Conservation (phyloP, 2,888 invertebrate genomes). For the Palloptera scutellata region DNA sequence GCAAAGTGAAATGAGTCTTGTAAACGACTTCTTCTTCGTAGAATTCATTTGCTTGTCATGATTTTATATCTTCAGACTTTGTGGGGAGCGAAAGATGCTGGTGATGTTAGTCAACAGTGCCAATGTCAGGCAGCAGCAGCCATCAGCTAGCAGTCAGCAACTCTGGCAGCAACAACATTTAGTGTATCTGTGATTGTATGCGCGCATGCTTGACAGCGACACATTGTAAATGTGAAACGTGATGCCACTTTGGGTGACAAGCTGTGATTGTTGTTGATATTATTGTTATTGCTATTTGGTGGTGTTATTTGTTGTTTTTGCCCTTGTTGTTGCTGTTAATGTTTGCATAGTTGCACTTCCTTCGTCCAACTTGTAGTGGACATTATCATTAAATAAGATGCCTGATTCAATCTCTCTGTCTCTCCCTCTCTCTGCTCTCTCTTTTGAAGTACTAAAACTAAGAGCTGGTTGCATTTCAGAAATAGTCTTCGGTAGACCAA, state of each 20-base stretch:
- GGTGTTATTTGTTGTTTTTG: background rate
- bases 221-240: conserved; percentile 44
- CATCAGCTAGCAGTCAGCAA: background rate
- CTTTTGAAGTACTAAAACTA: too few relatives aligned
- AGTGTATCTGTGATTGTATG: conserved; percentile 13
- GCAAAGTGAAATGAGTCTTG: too few relatives aligned
- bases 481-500: too few relatives aligned
- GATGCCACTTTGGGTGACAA: conserved; percentile 44
- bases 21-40: conserved; percentile 33
- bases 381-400: background rate
- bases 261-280: conserved; percentile 28
- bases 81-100: too few relatives aligned
- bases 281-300: background rate
- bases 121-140: background rate
- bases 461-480: too few relatives aligned
- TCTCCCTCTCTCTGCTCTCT: too few relatives aligned
- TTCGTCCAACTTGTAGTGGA: too few relatives aligned
- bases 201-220: conserved; percentile 41
- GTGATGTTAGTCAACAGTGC: too few relatives aligned
- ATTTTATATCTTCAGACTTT: conserved; percentile 22
- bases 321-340: background rate
- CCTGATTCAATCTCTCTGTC: too few relatives aligned
- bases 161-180: background rate
- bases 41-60: conserved; percentile 39
- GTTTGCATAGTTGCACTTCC: background rate